Evolutionary conservation across 2,888 invertebrate species (phyloP), one percentile per base, ranked within the genome.

Genomic region (Ditula angustiorana): DNA sequence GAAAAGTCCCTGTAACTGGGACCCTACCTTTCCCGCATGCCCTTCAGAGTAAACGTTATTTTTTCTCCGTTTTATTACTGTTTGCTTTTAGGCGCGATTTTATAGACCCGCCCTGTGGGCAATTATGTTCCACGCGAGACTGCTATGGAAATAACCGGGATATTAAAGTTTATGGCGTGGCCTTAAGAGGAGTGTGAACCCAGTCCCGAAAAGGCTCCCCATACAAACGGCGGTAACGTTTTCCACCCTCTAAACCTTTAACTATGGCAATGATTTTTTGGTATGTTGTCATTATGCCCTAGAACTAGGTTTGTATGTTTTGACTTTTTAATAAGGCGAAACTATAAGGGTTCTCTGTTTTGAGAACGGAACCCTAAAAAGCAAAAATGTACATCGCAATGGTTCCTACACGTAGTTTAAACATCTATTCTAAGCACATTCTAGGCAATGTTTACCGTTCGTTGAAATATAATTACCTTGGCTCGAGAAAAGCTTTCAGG

Each of bases 81-180:
- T 87, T 86, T 87, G 87, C 87, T 87, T 87, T 87, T 87, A 87
- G 87, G 83, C 86, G 75, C 84, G 78, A 81, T 83, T 87, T 86
- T 84, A 87, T 86, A 81, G 80, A 70, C 74, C 69, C 72, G 67
- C 75, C n/a, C 73, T 67, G 73, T 71, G 72, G 78, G 76, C 86
- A 85, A 85, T 86, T 85, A 83, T 76, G 76, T 67, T 33, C 55
- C 23, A 30, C 13, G 24, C 26, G 28, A 26, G 61, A 19, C 57
- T 8, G 26, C 35, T 13, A 19, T 35, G n/a, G 24, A 26, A 33
- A 46, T 41, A 52, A 44, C 44, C 23, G 30, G 19, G 23, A 50
- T 46, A 21, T 53, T 46, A 37, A 33, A 37, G 37, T 62, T 56
- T 28, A n/a, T 50, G 50, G 8, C 5, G 16, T 16, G n/a, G 49